Percentiles rank a stretch among this genome's conserved stretches.
Evolutionary conservation across 2,113 vertebrate genomes (phyloP).

Genomic region (Nothocercus nigrocapillus): DNA sequence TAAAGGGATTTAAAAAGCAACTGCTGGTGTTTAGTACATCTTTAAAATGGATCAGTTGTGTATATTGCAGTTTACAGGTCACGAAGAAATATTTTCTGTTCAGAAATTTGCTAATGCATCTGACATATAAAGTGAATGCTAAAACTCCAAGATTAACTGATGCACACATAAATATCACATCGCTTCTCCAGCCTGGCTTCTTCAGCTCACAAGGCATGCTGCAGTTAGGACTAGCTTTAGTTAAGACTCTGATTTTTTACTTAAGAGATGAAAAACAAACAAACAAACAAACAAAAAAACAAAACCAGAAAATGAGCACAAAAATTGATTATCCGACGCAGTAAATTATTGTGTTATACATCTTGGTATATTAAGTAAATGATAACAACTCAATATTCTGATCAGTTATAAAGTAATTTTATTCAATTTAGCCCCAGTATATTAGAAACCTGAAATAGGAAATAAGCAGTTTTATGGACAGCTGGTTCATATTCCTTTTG

Average conservation of each 20-base stretch:
- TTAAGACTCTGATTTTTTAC: not conserved
- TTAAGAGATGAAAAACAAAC: not conserved
- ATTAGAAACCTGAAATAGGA: not conserved
- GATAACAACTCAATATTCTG: not conserved
- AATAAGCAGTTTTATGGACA: not conserved
- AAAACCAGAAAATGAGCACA: not conserved
- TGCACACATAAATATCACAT: not conserved
- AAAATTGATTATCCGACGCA: not conserved
- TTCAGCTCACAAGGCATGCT: not conserved
- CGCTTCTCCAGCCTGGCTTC: not conserved
- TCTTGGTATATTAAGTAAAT: not conserved
- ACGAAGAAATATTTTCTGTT: not conserved
- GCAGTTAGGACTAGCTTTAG: not conserved
- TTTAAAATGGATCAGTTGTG: not conserved
- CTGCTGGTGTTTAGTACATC: not conserved
- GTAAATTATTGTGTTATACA: not conserved
- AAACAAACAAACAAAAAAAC: not conserved
- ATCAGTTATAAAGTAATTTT: not conserved
- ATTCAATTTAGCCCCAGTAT: not conserved
- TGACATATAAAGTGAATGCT: not conserved
- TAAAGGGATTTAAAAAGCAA: not conserved
- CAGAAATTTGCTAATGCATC: not conserved
- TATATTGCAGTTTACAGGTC: not conserved
- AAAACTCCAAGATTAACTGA: not conserved
- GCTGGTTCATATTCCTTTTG: not conserved